phyloP scores from a whole-genome alignment of 2,888 invertebrate species.

The Aproaerema taeniolella region DNA sequence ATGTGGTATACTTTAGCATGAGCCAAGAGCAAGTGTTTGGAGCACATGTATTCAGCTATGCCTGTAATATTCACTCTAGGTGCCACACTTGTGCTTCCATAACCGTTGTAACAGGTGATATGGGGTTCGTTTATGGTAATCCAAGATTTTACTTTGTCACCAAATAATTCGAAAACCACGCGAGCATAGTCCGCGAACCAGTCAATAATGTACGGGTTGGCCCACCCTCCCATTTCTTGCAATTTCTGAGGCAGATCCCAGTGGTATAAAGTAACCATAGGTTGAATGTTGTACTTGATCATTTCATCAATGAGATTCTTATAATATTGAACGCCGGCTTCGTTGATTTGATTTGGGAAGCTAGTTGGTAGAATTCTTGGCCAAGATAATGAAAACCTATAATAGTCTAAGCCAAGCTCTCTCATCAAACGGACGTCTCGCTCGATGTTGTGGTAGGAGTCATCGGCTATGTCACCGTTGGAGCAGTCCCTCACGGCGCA shows the following conservation, averaged over 20 bases:
- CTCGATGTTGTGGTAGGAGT: constrained; percentile 65
- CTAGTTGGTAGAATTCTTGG: constrained; percentile 73
- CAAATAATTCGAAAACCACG: constrained; percentile 45
- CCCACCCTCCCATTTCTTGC: constrained; percentile 64
- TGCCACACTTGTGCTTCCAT: constrained; percentile 37
- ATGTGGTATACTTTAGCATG: constrained; percentile 63
- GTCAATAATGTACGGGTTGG: constrained; percentile 46
- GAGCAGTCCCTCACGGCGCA: constrained; percentile 61
- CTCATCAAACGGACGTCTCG: constrained; percentile 63
- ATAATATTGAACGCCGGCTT: constrained; percentile 75
- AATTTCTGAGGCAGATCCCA: constrained; percentile 59
- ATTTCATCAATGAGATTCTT: constrained; percentile 75
- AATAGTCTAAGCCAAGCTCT: constrained; percentile 44
- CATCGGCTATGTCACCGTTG: constrained; percentile 50
- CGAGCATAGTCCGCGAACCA: constrained; percentile 58
- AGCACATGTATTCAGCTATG: constrained; percentile 59
- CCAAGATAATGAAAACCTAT: constrained; percentile 75
- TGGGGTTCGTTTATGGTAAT: constrained; percentile 76
- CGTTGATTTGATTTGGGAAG: constrained; percentile 54
- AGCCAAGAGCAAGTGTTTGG: constrained; percentile 62
- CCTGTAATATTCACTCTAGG: constrained; percentile 45
- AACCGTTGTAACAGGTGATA: constrained; percentile 46
- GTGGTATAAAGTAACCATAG: constrained; percentile 67
- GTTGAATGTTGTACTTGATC: constrained; percentile 69
- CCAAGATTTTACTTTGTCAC: constrained; percentile 67